Percentiles rank a stretch among this genome's conserved stretches.
Evolutionary conservation across 2,113 vertebrate species (phyloP).

Genomic region (Rafetus swinhoei): DNA sequence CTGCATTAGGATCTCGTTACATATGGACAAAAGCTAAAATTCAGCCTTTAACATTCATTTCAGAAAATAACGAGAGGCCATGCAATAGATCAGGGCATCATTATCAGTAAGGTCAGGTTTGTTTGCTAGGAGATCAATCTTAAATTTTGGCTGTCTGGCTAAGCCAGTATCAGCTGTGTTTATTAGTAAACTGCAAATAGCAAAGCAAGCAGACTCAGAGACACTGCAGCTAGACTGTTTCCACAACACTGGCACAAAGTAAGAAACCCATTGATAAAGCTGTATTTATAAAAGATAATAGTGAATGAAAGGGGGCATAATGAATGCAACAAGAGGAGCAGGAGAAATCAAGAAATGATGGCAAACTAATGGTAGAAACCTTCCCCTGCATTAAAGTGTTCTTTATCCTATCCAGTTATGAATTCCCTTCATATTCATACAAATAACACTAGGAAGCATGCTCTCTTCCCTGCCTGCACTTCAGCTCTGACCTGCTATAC

Average conservation of each 20-base stretch:
- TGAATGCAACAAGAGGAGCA: not conserved
- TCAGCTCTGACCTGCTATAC: not conserved
- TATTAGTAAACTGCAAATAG: constrained; percentile 58
- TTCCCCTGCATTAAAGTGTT: not conserved
- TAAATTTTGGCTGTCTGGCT: constrained; percentile 60
- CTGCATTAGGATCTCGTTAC: constrained; percentile 26
- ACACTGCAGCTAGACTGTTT: constrained; percentile 58
- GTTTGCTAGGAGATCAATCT: constrained; percentile 53
- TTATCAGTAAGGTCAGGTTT: constrained; percentile 62
- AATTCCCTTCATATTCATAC: not conserved
- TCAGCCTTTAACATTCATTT: constrained; percentile 39
- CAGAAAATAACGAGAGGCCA: constrained; percentile 37
- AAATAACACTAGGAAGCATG: not conserved
- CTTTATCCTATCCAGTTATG: not conserved
- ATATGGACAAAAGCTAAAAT: constrained; percentile 3
- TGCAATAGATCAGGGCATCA: constrained; percentile 15
- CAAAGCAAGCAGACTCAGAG: constrained; percentile 45
- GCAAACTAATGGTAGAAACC: constrained; percentile 1
- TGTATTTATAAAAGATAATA: not conserved
- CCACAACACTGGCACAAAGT: constrained; percentile 42
- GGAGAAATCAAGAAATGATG: not conserved
- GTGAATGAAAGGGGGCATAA: not conserved
- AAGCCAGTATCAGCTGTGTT: constrained; percentile 63
- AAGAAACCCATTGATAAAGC: constrained; percentile 44
- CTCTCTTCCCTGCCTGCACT: not conserved